A percentile compares a stretch with the other conserved stretches of the same genome.
Conservation (phyloP, 2,797 vertebrate species). For the Zalophus californianus region DNA sequence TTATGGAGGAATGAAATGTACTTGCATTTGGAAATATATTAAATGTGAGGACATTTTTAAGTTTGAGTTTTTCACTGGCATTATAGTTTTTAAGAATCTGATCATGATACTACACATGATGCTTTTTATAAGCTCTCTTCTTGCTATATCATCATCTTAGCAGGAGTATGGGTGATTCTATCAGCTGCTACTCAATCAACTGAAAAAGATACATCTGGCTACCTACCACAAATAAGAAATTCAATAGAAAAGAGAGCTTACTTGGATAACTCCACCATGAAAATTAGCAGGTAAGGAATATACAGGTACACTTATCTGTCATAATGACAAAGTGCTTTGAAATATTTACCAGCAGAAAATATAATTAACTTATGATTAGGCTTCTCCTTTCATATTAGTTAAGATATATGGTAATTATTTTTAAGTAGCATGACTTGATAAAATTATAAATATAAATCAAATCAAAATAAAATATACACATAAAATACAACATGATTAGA, state of each 20-base stretch:
- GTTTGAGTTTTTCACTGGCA: constrained; percentile 51
- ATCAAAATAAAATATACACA: background rate
- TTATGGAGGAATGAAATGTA: constrained; percentile 1
- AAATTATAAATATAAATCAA: constrained; percentile 35
- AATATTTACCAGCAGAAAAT: background rate
- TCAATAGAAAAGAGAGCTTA: background rate
- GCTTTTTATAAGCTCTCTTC: constrained; percentile 55
- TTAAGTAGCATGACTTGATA: background rate
- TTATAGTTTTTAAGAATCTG: background rate
- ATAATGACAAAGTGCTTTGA: constrained; percentile 39
- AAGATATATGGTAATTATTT: background rate
- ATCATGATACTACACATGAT: constrained; percentile 12
- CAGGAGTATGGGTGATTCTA: constrained; percentile 56
- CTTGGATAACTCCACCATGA: background rate
- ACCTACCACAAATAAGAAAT: constrained; percentile 16
- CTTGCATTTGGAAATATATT: constrained; percentile 59
- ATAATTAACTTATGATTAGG: background rate
- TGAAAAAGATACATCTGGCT: constrained; percentile 56
- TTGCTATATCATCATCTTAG: constrained; percentile 36
- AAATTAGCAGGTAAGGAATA: background rate
- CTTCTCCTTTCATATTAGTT: background rate
- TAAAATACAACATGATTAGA: background rate
- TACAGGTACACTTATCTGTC: background rate
- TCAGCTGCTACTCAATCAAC: background rate
- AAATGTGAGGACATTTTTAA: constrained; percentile 48